Base-by-base conservation (phyloP, 2,888 invertebrate species). In the Mystacides longicornis region DNA sequence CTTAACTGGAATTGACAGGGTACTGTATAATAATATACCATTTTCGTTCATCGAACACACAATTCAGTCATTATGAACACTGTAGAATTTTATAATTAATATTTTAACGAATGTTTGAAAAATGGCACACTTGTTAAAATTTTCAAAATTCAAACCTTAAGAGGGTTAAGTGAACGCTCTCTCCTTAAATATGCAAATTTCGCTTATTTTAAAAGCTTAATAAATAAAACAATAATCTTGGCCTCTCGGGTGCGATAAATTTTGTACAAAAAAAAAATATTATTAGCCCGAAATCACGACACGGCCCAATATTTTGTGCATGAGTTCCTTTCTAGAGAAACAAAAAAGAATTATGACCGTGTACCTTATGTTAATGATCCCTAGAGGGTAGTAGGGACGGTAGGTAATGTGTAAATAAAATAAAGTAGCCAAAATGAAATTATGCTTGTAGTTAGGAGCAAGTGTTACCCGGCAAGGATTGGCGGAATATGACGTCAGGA, bases 371-470 rank as follows among this genome's bases (percentile, higher is more conserved):
- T 54, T 52, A 56, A 56, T 51, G 47, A 51, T 53, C 56, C 58
- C 56, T 58, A 42, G 19, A 56, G 55, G 60, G 33, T 49, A 37
- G 37, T 37, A 37, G n/a, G n/a, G 47, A 55, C 43, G 37, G 43
- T 52, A 49, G 53, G 52, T 56, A 57, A 58, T 51, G 57, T 53
- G 55, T 60, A 58, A 60, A 60, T 60, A 60, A n/a, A 58, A 60
- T 56, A 58, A 58, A 60, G 58, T 58, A 51, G 60, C 54, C 52
- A 60, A 60, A n/a, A 60, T 60, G 57, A 60, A 60, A 58, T 60
- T 58, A 60, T 60, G 56, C 56, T 56, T 56, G 60, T 58, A 57
- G 60, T 60, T 60, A 58, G 56, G 54, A 56, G 56, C 58, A 60
- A 60, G 58, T 60, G 60, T 60, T 56, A 42, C 60, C 48, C 42